phyloP scores from a whole-genome alignment of 2,888 invertebrate species.

The Labia minor region DNA sequence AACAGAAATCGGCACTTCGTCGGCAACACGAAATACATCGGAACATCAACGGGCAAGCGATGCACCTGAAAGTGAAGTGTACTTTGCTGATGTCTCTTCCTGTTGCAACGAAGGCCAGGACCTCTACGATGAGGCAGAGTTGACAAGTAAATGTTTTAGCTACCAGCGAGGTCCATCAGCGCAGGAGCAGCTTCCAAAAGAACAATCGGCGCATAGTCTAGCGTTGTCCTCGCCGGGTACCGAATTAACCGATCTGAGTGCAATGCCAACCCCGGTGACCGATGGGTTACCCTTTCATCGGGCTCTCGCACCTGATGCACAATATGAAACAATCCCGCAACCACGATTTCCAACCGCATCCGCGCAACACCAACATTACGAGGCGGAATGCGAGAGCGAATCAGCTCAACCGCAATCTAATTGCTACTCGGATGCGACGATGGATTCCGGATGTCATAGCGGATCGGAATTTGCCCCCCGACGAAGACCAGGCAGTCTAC shows the following conservation, averaged over 20 bases:
- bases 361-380: neutral
- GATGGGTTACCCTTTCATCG: constrained; percentile 15
- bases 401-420: constrained; percentile 21
- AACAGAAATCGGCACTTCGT: neutral
- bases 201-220: neutral
- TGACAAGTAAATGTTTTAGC: constrained; percentile 23
- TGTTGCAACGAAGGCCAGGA: constrained; percentile 49
- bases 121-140: constrained; percentile 15
- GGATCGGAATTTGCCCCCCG: constrained; percentile 33
- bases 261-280: constrained; percentile 16
- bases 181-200: constrained; percentile 16
- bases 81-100: constrained; percentile 70
- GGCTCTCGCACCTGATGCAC: constrained; percentile 47
- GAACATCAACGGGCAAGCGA: constrained; percentile 34
- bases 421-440: constrained; percentile 48
- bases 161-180: constrained; percentile 23
- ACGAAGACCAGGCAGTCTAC: constrained; percentile 16
- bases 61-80: constrained; percentile 68
- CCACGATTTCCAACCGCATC: constrained; percentile 22
- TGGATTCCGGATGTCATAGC: constrained; percentile 60
- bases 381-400: constrained; percentile 17
- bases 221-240: neutral
- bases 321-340: constrained; percentile 50
- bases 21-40: neutral
- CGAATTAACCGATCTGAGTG: constrained; percentile 14